Base-by-base conservation (phyloP, 2,113 vertebrate genomes). In the Dipodomys stephensi region DNA sequence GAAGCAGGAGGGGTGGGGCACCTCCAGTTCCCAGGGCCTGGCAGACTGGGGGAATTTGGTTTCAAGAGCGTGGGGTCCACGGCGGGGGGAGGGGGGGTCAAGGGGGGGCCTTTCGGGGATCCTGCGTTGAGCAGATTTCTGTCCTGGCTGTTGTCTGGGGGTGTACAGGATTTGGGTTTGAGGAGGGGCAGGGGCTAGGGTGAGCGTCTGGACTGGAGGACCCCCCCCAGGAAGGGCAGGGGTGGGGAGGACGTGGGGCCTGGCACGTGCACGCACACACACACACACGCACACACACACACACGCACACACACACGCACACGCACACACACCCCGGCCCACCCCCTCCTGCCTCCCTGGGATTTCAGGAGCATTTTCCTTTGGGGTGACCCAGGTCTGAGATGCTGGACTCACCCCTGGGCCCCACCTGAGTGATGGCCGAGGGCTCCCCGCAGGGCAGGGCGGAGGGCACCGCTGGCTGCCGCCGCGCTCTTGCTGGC, bases 301-400 rank as follows among this genome's bases (percentile, higher is more conserved):
- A 6, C 39, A 39, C 39, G 6, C 39, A 6, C 39, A 39, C 39
- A 6, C 39, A 39, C 39, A 6, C 39, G 3, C 35, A 35, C 35
- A 35, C 35, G 35, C 35, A 35, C 35, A 35, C 35, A 1, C 39
- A 39, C 39, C 39, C 39, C 39, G 10, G 39, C 35, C 67, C 39
- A 57, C 69, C 80, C 67, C 76, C 28, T 71, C 64, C 44, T 53
- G 78, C 44, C 44, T 89, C 60, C 60, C 67, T 49, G 72, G 65
- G 93, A 93, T 92, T 96, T 92, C 96, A 57, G 91, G 94, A 79
- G 85, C 94, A 93, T 96, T 96, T 93, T 96, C 69, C 91, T 96
- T 94, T 93, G 4, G 87, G 4, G 22, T 90, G 95, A 96, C 93
- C 72, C 30, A 93, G 92, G 86, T 92, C 92, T 78, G 76, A 92